These are phyloP conservation scores for Thripadectes ignobilis DNA, from an alignment of 2,797 vertebrate species.

Conservation along the genomic window DNA sequence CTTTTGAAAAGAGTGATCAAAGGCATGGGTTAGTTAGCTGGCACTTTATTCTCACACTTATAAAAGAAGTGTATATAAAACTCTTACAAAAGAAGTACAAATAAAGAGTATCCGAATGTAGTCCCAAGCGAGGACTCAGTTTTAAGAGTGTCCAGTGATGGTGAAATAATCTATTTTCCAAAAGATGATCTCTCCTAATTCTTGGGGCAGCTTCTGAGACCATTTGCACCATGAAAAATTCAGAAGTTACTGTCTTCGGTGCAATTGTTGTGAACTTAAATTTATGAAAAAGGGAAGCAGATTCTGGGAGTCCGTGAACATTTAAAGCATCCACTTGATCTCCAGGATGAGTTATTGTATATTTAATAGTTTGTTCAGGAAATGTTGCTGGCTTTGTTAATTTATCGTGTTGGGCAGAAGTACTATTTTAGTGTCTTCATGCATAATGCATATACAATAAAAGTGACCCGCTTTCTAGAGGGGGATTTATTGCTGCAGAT, in stretches of 20 bases:
- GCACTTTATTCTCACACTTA: not conserved
- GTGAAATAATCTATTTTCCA: not conserved
- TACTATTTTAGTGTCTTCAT: constrained; percentile 11
- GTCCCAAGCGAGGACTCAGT: not conserved
- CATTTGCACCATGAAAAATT: not conserved
- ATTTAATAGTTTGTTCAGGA: constrained; percentile 47
- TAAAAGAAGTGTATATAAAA: not conserved
- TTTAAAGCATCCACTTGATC: not conserved
- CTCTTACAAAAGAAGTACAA: not conserved
- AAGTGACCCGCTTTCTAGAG: not conserved
- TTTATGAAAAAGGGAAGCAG: not conserved
- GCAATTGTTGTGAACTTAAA: not conserved
- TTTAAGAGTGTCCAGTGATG: not conserved
- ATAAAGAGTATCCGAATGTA: not conserved
- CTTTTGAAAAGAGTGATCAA: not conserved
- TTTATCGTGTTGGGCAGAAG: not conserved
- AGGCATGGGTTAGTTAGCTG: not conserved
- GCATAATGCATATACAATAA: constrained; percentile 12
- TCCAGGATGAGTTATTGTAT: not conserved
- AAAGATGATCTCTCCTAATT: not conserved
- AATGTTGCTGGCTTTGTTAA: constrained; percentile 27
- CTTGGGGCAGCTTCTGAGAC: not conserved
- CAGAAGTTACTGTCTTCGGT: not conserved
- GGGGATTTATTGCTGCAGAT: constrained; percentile 43
- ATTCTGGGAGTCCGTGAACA: not conserved